Conservation (phyloP, 2,888 invertebrate species). For the Euspilapteryx auroguttella region DNA sequence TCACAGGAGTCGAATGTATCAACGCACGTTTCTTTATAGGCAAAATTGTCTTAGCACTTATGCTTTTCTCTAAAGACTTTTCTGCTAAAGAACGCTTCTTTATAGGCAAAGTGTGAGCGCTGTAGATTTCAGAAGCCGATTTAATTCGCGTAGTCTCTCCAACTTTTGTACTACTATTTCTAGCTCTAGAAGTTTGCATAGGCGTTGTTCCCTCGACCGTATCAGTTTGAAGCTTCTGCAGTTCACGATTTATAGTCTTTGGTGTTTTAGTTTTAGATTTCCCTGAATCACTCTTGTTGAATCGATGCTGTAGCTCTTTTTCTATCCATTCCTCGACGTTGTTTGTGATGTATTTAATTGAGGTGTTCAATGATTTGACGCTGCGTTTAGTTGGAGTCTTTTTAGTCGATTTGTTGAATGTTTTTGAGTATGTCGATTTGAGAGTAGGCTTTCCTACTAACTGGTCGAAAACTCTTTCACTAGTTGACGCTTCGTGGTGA, state of each 20-base stretch:
- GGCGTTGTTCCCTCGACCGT: slow-evolving; percentile 22
- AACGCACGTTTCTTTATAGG: slow-evolving; percentile 32
- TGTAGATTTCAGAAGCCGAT: slow-evolving; percentile 18
- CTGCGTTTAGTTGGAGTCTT: slow-evolving; percentile 9
- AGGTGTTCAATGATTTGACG: slow-evolving; percentile 18
- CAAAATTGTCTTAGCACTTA: slow-evolving; percentile 8
- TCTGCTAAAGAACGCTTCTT: slow-evolving; percentile 28
- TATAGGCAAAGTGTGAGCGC: slow-evolving; percentile 23
- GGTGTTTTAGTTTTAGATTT: slow-evolving; percentile 4
- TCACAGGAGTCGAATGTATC: slow-evolving; percentile 37
- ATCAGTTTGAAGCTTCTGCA: slow-evolving; percentile 21
- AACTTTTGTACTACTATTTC: slow-evolving; percentile 12
- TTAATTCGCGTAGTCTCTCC: slow-evolving; percentile 8
- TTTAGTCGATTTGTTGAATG: slow-evolving; percentile 14
- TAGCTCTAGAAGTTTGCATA: slow-evolving; percentile 12
- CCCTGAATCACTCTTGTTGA: slow-evolving; percentile 9
- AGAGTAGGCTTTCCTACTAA: slow-evolving; percentile 22
- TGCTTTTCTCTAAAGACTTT: slow-evolving; percentile 1
- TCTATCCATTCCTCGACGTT: slow-evolving; percentile 31
- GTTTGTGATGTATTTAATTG: slow-evolving; percentile 16
- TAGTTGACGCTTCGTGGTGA: slow-evolving; percentile 6
- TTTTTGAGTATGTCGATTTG: slow-evolving; percentile 26
- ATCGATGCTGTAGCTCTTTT: slow-evolving; percentile 17
- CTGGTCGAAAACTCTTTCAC: slow-evolving; percentile 23
- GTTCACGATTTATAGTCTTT: slow-evolving; percentile 14